Conservation (phyloP, 2,888 invertebrate genomes). For the Rhagophthalmus giganteus region DNA sequence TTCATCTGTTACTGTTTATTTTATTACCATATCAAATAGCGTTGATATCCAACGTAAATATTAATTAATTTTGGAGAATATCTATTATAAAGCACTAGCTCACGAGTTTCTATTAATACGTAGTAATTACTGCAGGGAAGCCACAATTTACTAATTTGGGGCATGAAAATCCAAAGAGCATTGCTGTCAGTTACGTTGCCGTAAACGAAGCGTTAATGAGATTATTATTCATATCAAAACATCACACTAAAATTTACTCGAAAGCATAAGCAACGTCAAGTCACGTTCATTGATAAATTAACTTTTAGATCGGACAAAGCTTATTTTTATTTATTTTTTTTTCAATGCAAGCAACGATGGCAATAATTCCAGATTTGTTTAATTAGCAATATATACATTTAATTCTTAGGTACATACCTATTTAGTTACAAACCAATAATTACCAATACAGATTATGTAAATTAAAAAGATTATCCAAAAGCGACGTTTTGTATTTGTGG, state of each 20-base stretch:
- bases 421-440: no score
- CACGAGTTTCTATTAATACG: neutral
- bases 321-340: no score
- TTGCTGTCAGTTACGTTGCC: slow-evolving; percentile 3
- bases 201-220: slow-evolving; percentile 12
- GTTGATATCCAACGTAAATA: neutral
- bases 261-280: neutral
- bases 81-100: neutral
- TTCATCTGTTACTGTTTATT: neutral
- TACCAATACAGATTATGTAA: no score
- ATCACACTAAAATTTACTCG: neutral
- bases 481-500: no score
- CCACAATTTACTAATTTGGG: slow-evolving; percentile 9
- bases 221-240: slow-evolving; percentile 12
- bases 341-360: no score
- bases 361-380: no score
- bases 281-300: neutral
- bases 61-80: neutral
- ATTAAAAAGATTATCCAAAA: no score
- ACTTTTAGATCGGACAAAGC: no score
- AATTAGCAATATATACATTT: no score
- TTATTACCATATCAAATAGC: no score
- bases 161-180: slow-evolving; percentile 3
- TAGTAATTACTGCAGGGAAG: slow-evolving; percentile 2
- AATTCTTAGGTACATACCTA: no score